Percentiles rank a stretch among this genome's conserved stretches.
Conservation (phyloP, 2,888 invertebrate genomes). For the Eristalis pertinax region DNA sequence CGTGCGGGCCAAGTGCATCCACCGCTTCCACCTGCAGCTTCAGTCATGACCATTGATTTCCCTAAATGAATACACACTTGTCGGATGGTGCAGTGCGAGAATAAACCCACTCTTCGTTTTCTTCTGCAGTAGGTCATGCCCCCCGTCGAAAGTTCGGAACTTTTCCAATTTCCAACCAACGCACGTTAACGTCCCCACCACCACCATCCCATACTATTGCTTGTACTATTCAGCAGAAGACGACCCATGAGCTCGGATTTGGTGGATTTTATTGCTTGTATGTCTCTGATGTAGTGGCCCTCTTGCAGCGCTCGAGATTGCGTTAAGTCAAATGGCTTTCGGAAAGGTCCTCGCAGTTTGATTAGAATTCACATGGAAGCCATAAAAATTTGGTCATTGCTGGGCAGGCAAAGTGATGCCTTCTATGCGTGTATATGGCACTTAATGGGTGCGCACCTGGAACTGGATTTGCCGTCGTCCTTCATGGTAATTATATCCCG, state of each 20-base stretch:
- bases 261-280: slow-evolving; percentile 50
- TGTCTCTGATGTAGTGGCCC: background rate
- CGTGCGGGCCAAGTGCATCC: background rate
- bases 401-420: background rate
- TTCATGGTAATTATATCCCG: slow-evolving; percentile 56
- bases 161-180: slow-evolving; percentile 46
- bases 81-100: background rate
- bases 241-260: slow-evolving; percentile 35
- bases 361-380: slow-evolving; percentile 14
- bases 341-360: slow-evolving; percentile 9
- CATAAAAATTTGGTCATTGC: slow-evolving; percentile 46
- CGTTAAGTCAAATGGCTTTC: slow-evolving; percentile 53
- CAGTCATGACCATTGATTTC: background rate
- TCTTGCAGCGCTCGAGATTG: slow-evolving; percentile 39
- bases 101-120: slow-evolving; percentile 4
- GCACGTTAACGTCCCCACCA: slow-evolving; percentile 1
- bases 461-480: background rate
- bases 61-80: background rate
- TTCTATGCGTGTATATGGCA: background rate
- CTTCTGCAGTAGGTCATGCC: slow-evolving; percentile 58
- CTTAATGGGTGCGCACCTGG: slow-evolving; percentile 5
- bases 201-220: background rate
- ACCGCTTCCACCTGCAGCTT: background rate
- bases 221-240: background rate
- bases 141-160: slow-evolving; percentile 41